Evolutionary conservation across 2,113 vertebrate species (phyloP), one percentile per base, ranked within the genome.

Genomic region (Theristicus caerulescens): DNA sequence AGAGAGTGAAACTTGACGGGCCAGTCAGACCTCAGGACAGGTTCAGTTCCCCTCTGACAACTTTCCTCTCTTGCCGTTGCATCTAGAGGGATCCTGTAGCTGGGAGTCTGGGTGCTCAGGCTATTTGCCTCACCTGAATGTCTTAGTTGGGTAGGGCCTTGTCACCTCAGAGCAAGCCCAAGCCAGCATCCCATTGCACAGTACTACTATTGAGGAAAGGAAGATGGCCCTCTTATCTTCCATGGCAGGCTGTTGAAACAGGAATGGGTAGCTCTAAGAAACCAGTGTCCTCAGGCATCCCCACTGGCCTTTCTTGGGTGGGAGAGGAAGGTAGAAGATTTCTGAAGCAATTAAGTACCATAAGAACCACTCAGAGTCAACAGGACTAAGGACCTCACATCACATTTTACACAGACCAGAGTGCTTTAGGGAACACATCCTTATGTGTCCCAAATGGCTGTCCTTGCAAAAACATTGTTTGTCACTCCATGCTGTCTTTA

Each of bases 401-500:
- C 31, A 42, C 26, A 15, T 74, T 64, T 51, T 29, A 72, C 27
- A 74, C 27, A 66, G 24, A 62, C 6, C 31, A 44, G 36, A 69
- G 21, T 17, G 13, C 40, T 83, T 92, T 42, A 73, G n/a, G 31
- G 26, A 88, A n/a, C 18, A 47, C 36, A 38, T 70, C 46, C 3
- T 42, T 70, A 17, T 66, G 47, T 70, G 80, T 70, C 51, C 59
- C 67, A 86, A 61, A 62, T 66, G 25, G 22, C 55, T 70, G 34
- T 86, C 31, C 44, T 77, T 84, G 21, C 34, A 72, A 71, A 84
- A 82, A 62, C 34, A 27, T 29, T 61, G 21, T 81, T 78, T 51
- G 59, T 88, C 62, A 73, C n/a, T 85, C 82, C 36, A 54, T 70
- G 22, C 36, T 92, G 71, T 77, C 79, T 88, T 86, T 87, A 72